A percentile compares a stretch with the other conserved stretches of the same genome.
phyloP scores from a whole-genome alignment of 2,888 invertebrate genomes.

The Hypolimnas misippus region DNA sequence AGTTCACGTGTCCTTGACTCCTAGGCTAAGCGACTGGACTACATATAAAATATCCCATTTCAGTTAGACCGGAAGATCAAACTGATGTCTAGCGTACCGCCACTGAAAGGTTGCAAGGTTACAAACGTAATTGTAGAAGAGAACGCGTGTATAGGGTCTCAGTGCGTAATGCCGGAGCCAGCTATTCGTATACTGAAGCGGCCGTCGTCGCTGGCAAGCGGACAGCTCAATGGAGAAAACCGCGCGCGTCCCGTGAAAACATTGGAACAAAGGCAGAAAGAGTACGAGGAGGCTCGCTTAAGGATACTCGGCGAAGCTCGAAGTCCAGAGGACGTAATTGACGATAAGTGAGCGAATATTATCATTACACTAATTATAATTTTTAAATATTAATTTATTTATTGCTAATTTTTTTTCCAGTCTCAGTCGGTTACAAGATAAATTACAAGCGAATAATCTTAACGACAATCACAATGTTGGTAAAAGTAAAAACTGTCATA shows the following conservation, averaged over 20 bases:
- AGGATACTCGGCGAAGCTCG: conserved; percentile 94
- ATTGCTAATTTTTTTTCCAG: conserved; percentile 56
- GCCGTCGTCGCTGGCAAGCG: conserved; percentile 85
- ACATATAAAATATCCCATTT: conserved; percentile 69
- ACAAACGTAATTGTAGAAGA: conserved; percentile 85
- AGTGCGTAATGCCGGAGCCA: conserved; percentile 88
- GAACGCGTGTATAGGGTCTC: conserved; percentile 89
- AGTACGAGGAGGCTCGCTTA: conserved; percentile 95
- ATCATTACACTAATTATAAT: conserved; percentile 4
- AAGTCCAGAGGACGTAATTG: conserved; percentile 89
- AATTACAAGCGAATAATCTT: conserved; percentile 73
- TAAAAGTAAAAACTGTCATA: conserved; percentile 62
- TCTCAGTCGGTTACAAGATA: conserved; percentile 73
- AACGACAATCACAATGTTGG: conserved; percentile 63
- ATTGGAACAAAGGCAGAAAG: conserved; percentile 94
- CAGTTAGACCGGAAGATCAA: conserved; percentile 86
- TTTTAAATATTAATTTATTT: neutral
- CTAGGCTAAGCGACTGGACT: conserved; percentile 25
- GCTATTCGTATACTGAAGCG: conserved; percentile 92
- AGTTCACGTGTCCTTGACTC: conserved; percentile 27
- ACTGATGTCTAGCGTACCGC: conserved; percentile 71
- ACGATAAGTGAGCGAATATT: conserved; percentile 81
- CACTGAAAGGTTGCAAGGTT: conserved; percentile 88
- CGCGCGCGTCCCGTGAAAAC: conserved; percentile 90
- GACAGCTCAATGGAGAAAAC: conserved; percentile 85